Evolutionary conservation across 2,113 vertebrate genomes (phyloP), one percentile per base, ranked within the genome.

Genomic region (Perca schrenkii): DNA sequence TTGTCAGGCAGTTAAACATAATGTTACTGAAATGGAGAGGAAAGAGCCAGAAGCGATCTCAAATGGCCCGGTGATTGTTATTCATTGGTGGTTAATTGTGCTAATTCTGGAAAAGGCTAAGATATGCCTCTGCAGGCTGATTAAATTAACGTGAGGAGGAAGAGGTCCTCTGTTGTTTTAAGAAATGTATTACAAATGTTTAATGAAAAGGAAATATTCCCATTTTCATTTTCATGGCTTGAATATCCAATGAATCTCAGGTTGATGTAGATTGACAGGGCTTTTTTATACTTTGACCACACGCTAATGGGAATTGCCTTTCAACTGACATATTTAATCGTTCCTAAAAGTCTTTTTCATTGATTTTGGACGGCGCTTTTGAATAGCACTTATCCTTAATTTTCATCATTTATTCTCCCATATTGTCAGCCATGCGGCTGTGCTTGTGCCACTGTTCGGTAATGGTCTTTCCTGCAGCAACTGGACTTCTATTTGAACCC

Each of bases 121-220:
- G 58, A 75, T 74, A 40, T 31, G 68, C 76, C 84, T 88, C 85
- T 17, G 77, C 77, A 75, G 88, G 84, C 77, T 79, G 63, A 77
- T 81, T 65, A 81, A 87, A 91, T 82, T 56, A 82, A 88, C 84
- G 83, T 64, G 66, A 40, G 63, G 56, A 52, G 83, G 75, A 83
- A 76, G 67, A 84, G 73, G 63, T 76, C 80, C 64, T 77, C 82
- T 74, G 71, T 89, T 86, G 83, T 91, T 92, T 88, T 88, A 66
- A 82, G 84, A 79, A 88, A 86, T 92, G 85, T 88, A 92, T 94
- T 88, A 89, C 72, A 80, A 82, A 70, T 67, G 77, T 87, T 87
- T 80, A 91, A 91, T 93, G 81, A 84, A 87, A 92, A 86, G 80
- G 66, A 86, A 91, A 80, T 67, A 62, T 75, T 86, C 57, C 57